These are phyloP conservation scores for Himalopsyche phryganea DNA, from an alignment of 1,140 invertebrate genomes.

Conservation along the genomic window DNA sequence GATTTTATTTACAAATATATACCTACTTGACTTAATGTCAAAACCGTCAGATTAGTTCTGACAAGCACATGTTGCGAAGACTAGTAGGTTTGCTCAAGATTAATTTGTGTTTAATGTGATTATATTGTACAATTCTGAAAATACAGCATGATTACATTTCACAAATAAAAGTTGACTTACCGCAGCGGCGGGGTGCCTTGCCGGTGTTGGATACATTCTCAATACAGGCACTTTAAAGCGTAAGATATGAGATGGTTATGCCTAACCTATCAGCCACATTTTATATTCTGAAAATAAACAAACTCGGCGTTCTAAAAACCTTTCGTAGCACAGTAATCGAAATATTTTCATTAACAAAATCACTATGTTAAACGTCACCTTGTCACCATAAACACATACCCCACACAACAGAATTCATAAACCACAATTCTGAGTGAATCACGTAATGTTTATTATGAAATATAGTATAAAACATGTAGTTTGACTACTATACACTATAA, in stretches of 20 bases:
- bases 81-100: neutral
- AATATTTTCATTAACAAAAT: conserved; percentile 22
- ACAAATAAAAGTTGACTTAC: conserved; percentile 52
- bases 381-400: conserved; percentile 27
- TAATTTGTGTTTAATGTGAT: too few species aligned
- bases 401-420: conserved; percentile 22
- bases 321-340: conserved; percentile 14
- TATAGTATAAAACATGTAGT: conserved; percentile 5
- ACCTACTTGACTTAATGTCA: too few species aligned
- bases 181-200: conserved; percentile 58
- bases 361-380: conserved; percentile 20
- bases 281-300: conserved; percentile 10
- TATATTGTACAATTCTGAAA: too few species aligned
- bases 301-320: conserved; percentile 3
- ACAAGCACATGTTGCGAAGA: neutral
- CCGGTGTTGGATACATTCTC: conserved; percentile 57
- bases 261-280: conserved; percentile 26
- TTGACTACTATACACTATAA: neutral
- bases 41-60: too few species aligned
- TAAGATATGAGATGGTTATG: conserved; percentile 15
- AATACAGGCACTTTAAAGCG: conserved; percentile 21
- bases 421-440: conserved; percentile 16
- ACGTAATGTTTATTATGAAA: conserved; percentile 12
- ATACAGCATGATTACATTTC: too few species aligned
- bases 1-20: too few species aligned